These are phyloP conservation scores for Harlomillsia oculata DNA, from an alignment of 1,140 invertebrate genomes.

Conservation along the genomic window DNA sequence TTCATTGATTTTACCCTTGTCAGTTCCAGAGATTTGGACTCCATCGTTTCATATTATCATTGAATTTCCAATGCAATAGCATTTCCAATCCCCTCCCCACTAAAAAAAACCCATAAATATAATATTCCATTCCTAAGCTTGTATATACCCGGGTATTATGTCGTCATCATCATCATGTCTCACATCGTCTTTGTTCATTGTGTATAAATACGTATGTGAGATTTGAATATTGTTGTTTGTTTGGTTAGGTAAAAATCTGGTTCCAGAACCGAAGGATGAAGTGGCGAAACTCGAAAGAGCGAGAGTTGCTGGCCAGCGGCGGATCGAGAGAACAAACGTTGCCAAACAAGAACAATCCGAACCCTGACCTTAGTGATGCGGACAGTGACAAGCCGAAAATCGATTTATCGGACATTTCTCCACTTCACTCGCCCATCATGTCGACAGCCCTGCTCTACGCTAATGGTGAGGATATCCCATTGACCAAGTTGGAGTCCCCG, in stretches of 20 bases:
- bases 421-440: slow-evolving; percentile 38
- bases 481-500: slow-evolving; percentile 23
- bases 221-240: too few relatives aligned
- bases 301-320: slow-evolving; percentile 81
- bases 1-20: slow-evolving; percentile 11
- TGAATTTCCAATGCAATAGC: too few relatives aligned
- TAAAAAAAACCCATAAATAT: too few relatives aligned
- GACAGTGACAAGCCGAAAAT: slow-evolving; percentile 62
- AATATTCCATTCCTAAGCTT: too few relatives aligned
- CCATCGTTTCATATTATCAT: too few relatives aligned
- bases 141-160: too few relatives aligned
- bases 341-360: slow-evolving; percentile 93
- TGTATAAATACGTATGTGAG: too few relatives aligned
- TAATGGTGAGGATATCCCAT: slow-evolving; percentile 20
- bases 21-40: slow-evolving; percentile 12
- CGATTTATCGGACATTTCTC: slow-evolving; percentile 45
- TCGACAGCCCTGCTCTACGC: slow-evolving; percentile 16
- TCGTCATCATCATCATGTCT: too few relatives aligned
- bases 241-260: slow-evolving; percentile 90
- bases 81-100: too few relatives aligned
- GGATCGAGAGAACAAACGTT: slow-evolving; percentile 88
- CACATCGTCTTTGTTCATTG: too few relatives aligned
- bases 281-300: slow-evolving; percentile 93
- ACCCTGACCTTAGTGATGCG: slow-evolving; percentile 87
- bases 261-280: slow-evolving; percentile 94